Evolutionary conservation across 2,888 invertebrate species (phyloP).

Genomic region (Crocallis elinguaria): DNA sequence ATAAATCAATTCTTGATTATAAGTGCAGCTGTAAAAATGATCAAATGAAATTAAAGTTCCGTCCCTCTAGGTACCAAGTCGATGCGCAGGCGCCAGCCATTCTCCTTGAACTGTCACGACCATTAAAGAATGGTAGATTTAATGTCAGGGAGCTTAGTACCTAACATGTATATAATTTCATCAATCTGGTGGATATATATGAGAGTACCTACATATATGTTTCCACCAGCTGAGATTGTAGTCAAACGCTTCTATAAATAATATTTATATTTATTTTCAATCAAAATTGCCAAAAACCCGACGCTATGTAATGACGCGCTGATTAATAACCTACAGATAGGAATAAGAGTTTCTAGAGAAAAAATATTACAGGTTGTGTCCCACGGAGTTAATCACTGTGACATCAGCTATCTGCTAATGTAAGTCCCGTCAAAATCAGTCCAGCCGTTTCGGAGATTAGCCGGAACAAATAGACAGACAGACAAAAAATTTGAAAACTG

Average conservation of each 20-base stretch:
- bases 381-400: no score
- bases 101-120: constrained; percentile 70
- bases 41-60: constrained; percentile 58
- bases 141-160: constrained; percentile 56
- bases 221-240: no score
- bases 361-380: no score
- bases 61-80: constrained; percentile 39
- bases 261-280: no score
- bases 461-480: no score
- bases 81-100: constrained; percentile 52
- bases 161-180: constrained; percentile 10
- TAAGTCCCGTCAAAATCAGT: no score
- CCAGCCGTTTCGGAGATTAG: no score
- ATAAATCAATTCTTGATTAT: constrained; percentile 58
- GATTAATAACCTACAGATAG: constrained; percentile 6
- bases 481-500: no score
- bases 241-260: no score
- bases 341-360: neutral
- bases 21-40: constrained; percentile 77
- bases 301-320: constrained; percentile 57
- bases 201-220: no score
- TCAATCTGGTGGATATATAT: no score
- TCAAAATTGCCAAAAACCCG: constrained; percentile 71
- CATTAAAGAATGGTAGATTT: constrained; percentile 68
- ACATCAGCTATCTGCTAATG: no score